Evolutionary conservation across 2,113 vertebrate genomes (phyloP).

Genomic region (Orcinus orca): DNA sequence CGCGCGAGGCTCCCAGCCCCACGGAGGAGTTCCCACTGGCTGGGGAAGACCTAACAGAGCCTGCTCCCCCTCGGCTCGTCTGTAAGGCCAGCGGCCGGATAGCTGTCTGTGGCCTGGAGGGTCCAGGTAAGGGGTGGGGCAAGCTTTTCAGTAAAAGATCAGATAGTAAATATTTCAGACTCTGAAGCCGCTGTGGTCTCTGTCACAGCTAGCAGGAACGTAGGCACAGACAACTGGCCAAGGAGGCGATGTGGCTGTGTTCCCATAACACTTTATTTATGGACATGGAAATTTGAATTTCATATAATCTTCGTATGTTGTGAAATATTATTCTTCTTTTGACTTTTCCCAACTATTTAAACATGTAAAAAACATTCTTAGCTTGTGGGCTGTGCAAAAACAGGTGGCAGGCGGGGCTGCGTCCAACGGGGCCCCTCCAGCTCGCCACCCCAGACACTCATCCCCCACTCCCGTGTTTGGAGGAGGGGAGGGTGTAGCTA

Average conservation of each 20-base stretch:
- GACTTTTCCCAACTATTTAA: neutral
- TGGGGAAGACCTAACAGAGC: neutral
- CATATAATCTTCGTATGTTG: neutral
- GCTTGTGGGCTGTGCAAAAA: neutral
- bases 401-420: neutral
- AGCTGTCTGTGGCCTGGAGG: neutral
- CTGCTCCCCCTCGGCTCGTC: neutral
- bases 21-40: neutral
- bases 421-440: fast-evolving
- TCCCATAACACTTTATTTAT: neutral
- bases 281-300: neutral
- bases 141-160: neutral
- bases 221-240: neutral
- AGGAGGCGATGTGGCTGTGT: neutral
- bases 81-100: neutral
- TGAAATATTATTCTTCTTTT: neutral
- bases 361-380: neutral
- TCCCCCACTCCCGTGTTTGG: neutral
- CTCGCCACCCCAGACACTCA: neutral
- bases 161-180: neutral
- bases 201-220: neutral
- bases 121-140: neutral
- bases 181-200: neutral
- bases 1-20: neutral
- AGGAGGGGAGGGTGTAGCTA: neutral